A percentile compares a stretch with the other conserved stretches of the same genome.
phyloP scores from a whole-genome alignment of 2,797 vertebrate species.

The Phoebastria nigripes region DNA sequence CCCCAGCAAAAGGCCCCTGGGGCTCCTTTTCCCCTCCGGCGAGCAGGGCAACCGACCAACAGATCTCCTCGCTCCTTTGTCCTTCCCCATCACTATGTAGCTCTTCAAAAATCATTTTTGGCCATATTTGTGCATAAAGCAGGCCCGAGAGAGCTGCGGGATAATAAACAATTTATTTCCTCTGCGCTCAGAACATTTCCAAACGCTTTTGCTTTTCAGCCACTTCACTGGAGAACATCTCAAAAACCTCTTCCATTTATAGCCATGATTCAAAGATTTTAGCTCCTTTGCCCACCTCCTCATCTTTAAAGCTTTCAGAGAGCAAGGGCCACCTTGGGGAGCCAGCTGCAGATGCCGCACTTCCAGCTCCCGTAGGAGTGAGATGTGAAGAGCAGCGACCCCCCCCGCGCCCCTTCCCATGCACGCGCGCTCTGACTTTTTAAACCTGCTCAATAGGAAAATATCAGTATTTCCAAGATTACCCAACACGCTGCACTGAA shows the following conservation, averaged over 20 bases:
- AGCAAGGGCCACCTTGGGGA: fast-evolving
- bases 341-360: fast-evolving
- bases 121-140: constrained; percentile 22
- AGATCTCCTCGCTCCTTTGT: not conserved
- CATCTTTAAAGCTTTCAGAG: not conserved
- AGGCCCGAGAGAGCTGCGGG: not conserved
- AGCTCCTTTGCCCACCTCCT: not conserved
- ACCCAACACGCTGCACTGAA: fast-evolving
- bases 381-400: not conserved
- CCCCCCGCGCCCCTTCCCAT: fast-evolving
- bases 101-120: not conserved
- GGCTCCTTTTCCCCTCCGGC: not conserved
- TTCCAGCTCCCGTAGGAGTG: not conserved
- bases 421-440: not conserved
- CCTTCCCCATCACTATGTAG: not conserved
- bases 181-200: not conserved
- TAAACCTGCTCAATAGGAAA: not conserved
- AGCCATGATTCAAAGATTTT: not conserved
- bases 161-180: not conserved
- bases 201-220: not conserved
- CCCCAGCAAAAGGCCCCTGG: not conserved
- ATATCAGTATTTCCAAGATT: not conserved
- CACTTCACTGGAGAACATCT: not conserved
- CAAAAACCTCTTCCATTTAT: not conserved
- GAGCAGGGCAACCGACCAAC: not conserved